Evolutionary conservation across 2,888 invertebrate species (phyloP).

Genomic region (Elgonia sp.): DNA sequence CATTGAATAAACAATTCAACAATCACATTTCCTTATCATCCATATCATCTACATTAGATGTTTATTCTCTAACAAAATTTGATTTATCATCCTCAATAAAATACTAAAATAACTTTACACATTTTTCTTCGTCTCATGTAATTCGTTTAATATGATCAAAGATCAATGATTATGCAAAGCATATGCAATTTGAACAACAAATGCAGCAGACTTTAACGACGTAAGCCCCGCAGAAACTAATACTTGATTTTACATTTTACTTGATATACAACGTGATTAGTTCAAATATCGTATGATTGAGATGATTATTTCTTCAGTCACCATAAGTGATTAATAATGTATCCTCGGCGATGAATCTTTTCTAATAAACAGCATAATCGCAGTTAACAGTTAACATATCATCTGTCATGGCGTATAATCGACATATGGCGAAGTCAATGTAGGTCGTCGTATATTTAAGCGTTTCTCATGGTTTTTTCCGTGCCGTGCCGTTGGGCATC

Average conservation of each 20-base stretch:
- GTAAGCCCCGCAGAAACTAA: not conserved
- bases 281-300: constrained; percentile 38
- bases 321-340: constrained; percentile 56
- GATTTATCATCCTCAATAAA: too few species aligned
- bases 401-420: constrained; percentile 53
- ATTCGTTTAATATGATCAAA: too few species aligned
- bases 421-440: constrained; percentile 57
- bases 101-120: too few species aligned
- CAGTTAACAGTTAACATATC: constrained; percentile 59
- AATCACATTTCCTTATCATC: too few species aligned
- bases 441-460: constrained; percentile 40
- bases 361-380: constrained; percentile 54
- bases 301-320: constrained; percentile 47
- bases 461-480: constrained; percentile 46
- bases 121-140: too few species aligned
- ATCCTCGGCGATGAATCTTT: constrained; percentile 41
- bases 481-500: constrained; percentile 19
- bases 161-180: too few species aligned
- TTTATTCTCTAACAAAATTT: too few species aligned
- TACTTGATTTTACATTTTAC: not conserved
- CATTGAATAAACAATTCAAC: too few species aligned
- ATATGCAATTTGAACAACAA: too few species aligned
- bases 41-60: too few species aligned
- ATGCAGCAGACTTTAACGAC: not conserved
- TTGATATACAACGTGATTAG: constrained; percentile 16